Evolutionary conservation across 2,888 invertebrate genomes (phyloP).

Genomic region (Lycophotia porphyrea): DNA sequence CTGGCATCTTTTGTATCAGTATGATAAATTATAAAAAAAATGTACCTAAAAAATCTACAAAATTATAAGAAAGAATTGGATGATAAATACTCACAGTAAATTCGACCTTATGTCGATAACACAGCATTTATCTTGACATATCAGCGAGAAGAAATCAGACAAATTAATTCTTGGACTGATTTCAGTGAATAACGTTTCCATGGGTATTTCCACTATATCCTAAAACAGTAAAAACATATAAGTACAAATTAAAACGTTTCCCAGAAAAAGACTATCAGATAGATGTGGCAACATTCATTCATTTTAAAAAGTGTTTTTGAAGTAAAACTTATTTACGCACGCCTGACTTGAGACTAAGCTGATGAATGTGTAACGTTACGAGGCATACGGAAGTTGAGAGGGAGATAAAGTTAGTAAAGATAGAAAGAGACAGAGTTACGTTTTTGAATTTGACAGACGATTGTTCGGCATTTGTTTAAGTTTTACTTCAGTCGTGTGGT

Average conservation of each 20-base stretch:
- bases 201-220: constrained; percentile 93
- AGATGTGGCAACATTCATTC: neutral
- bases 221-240: constrained; percentile 75
- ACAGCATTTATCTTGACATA: constrained; percentile 91
- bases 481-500: too few relatives aligned
- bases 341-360: too few relatives aligned
- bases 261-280: neutral
- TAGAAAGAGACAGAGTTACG: too few relatives aligned
- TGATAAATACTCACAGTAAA: constrained; percentile 81
- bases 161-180: constrained; percentile 96
- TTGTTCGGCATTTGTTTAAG: too few relatives aligned
- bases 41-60: neutral
- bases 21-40: neutral
- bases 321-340: too few relatives aligned
- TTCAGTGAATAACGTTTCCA: constrained; percentile 93
- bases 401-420: too few relatives aligned
- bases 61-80: neutral
- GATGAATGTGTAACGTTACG: too few relatives aligned
- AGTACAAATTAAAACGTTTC: neutral
- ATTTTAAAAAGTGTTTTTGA: neutral
- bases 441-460: too few relatives aligned
- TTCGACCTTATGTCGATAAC: constrained; percentile 87
- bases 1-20: neutral
- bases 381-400: too few relatives aligned
- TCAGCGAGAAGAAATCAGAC: constrained; percentile 94